These are phyloP conservation scores for Bellardia pandia DNA, from an alignment of 2,888 invertebrate genomes.

Conservation along the genomic window DNA sequence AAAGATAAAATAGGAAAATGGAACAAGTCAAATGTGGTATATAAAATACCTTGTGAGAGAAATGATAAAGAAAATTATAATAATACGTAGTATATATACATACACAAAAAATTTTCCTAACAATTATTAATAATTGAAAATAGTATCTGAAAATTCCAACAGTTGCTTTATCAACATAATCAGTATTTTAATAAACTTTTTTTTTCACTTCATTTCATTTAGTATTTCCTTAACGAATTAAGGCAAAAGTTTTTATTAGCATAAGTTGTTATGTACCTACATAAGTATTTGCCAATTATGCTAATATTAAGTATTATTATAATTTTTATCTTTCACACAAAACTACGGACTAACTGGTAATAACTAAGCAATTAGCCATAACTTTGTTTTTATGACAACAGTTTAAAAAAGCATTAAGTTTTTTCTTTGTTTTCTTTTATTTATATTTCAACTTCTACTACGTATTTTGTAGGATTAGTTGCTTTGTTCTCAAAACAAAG, in stretches of 20 bases:
- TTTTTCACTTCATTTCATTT: constrained; percentile 9
- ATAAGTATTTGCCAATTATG: constrained; percentile 55
- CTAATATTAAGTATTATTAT: constrained; percentile 45
- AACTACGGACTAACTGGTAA: constrained; percentile 50
- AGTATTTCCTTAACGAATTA: constrained; percentile 10
- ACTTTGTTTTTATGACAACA: constrained; percentile 62
- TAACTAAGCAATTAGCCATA: constrained; percentile 69
- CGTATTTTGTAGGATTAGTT: neutral
- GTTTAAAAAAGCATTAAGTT: constrained; percentile 59
- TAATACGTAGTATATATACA: too few species aligned
- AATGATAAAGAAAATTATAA: too few species aligned
- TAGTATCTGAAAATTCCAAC: too few species aligned
- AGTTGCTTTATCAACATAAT: too few species aligned
- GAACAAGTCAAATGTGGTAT: too few species aligned
- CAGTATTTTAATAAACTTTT: neutral
- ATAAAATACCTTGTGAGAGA: too few species aligned
- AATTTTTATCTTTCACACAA: constrained; percentile 52
- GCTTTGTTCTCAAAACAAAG: neutral
- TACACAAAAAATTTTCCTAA: too few species aligned
- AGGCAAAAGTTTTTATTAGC: constrained; percentile 23
- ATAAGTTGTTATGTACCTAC: neutral
- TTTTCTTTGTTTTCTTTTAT: neutral
- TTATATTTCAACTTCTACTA: constrained; percentile 19
- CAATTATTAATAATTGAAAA: too few species aligned
- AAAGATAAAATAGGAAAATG: too few species aligned